Evolutionary conservation across 2,113 vertebrate genomes (phyloP).

Genomic region (Uropsilus gracilis): DNA sequence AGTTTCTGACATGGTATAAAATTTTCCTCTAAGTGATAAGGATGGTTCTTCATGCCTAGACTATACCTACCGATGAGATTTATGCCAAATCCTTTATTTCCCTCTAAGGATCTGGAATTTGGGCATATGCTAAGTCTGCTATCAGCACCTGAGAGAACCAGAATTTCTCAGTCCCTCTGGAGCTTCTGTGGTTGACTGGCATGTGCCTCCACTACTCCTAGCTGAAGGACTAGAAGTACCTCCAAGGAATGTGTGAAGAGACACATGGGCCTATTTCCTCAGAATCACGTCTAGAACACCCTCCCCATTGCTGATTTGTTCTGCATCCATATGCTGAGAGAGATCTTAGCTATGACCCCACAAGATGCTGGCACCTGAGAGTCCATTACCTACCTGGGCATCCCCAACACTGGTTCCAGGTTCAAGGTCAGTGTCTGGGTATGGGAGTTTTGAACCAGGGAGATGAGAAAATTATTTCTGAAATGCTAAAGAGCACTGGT

Average conservation of each 20-base stretch:
- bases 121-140: not conserved
- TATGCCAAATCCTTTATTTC: not conserved
- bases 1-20: not conserved
- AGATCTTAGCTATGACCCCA: not conserved
- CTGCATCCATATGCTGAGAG: not conserved
- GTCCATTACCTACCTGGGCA: not conserved
- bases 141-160: not conserved
- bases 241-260: not conserved
- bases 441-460: not conserved
- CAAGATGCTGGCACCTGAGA: not conserved
- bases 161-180: not conserved
- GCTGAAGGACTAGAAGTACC: not conserved
- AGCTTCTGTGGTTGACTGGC: not conserved
- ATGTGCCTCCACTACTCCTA: too few relatives aligned
- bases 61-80: not conserved
- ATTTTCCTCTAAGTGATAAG: not conserved
- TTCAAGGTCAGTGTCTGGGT: not conserved
- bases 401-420: not conserved
- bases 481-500: not conserved
- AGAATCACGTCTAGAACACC: rapidly evolving
- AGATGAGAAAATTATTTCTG: not conserved
- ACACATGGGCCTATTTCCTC: not conserved
- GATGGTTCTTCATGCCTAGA: not conserved
- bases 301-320: not conserved
- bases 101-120: not conserved